Percentiles rank a stretch among this genome's conserved stretches.
phyloP scores from a whole-genome alignment of 2,888 invertebrate species.

The Dimorphilus gyrociliatus region DNA sequence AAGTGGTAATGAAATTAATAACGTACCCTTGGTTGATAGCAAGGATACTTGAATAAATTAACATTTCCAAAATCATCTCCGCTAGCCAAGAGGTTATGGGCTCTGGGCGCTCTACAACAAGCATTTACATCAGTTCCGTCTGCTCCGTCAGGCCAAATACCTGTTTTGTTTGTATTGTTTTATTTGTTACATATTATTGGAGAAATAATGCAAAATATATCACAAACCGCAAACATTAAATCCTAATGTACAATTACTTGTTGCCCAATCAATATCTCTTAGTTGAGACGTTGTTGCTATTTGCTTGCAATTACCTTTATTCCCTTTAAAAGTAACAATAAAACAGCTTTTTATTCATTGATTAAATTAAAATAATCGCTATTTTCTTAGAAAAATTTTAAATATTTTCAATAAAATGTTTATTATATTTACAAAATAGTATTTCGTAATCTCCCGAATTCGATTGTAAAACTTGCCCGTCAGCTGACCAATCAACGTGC shows the following conservation, averaged over 20 bases:
- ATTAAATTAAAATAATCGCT: no score
- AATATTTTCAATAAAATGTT: no score
- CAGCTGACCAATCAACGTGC: slow-evolving; percentile 73
- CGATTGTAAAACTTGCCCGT: slow-evolving; percentile 61
- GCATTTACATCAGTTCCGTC: slow-evolving; percentile 76
- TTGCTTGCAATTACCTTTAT: slow-evolving; percentile 65
- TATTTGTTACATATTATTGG: not conserved
- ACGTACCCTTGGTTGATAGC: slow-evolving; percentile 63
- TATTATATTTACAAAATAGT: slow-evolving; percentile 56
- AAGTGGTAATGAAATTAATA: no score
- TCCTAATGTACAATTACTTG: slow-evolving; percentile 60
- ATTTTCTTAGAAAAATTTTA: no score
- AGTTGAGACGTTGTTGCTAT: slow-evolving; percentile 44
- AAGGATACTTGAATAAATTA: slow-evolving; percentile 66
- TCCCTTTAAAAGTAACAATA: slow-evolving; percentile 57
- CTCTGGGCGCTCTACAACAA: slow-evolving; percentile 49
- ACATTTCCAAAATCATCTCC: slow-evolving; percentile 84
- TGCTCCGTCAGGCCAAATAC: slow-evolving; percentile 72
- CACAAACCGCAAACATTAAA: slow-evolving; percentile 56
- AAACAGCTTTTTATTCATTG: no score
- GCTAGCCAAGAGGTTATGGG: slow-evolving; percentile 54
- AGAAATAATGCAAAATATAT: no score
- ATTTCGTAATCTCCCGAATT: slow-evolving; percentile 81
- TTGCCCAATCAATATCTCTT: slow-evolving; percentile 61
- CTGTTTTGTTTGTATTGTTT: slow-evolving; percentile 15